Evolutionary conservation across 2,797 vertebrate species (phyloP).

Genomic region (Cephalopachus bancanus): DNA sequence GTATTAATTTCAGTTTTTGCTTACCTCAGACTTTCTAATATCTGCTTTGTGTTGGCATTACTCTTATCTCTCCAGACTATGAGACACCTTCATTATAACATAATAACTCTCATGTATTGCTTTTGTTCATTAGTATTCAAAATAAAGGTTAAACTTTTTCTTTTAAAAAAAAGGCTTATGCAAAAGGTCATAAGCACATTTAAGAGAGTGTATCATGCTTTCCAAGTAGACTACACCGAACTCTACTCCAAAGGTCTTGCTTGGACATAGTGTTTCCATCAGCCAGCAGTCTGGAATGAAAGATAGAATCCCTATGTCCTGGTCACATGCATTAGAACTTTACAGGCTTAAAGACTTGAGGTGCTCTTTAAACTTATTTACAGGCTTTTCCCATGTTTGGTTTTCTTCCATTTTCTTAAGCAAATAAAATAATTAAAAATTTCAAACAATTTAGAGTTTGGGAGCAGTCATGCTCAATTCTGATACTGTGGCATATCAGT

Average conservation of each 20-base stretch:
- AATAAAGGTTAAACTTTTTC: not conserved
- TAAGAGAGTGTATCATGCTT: not conserved
- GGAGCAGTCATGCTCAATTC: not conserved
- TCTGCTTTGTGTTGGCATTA: not conserved
- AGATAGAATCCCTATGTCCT: not conserved
- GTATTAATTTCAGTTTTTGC: not conserved
- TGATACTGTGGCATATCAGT: not conserved
- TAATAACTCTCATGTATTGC: not conserved
- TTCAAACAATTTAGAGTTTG: not conserved
- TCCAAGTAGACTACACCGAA: slow-evolving; percentile 12
- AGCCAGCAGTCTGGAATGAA: not conserved
- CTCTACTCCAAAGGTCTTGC: not conserved
- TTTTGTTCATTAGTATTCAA: not conserved
- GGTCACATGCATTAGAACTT: rapidly evolving
- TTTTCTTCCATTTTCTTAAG: slow-evolving; percentile 56
- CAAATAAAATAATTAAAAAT: slow-evolving; percentile 45
- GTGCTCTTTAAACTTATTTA: not conserved
- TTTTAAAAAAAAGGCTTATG: not conserved
- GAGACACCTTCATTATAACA: not conserved
- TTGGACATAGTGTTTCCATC: not conserved
- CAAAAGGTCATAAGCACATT: not conserved
- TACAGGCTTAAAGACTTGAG: not conserved
- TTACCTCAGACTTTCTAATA: not conserved
- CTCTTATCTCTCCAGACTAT: not conserved
- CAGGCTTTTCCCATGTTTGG: not conserved